Percentiles rank a stretch among this genome's conserved stretches.
phyloP scores from a whole-genome alignment of 2,888 invertebrate species.

The Linyphia triangularis region DNA sequence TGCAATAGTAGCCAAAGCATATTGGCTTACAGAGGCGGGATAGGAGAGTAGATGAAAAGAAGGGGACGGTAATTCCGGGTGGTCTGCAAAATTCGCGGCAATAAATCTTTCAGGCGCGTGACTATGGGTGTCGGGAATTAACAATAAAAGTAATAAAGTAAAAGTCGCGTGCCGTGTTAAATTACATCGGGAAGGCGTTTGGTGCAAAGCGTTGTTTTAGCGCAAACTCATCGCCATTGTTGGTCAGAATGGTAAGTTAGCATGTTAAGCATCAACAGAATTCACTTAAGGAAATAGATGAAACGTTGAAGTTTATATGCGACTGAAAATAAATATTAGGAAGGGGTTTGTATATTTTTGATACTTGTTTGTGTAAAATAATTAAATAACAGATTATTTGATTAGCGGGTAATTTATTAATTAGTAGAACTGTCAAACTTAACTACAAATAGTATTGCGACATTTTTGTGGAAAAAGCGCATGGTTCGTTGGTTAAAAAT shows the following conservation, averaged over 20 bases:
- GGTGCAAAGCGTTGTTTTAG: background rate
- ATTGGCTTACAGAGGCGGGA: constrained; percentile 59
- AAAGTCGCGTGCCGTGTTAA: constrained; percentile 74
- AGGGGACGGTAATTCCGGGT: constrained; percentile 63
- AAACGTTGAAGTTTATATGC: too few species aligned
- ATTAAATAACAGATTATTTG: too few species aligned
- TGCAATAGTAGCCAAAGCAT: constrained; percentile 54
- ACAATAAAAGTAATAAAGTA: constrained; percentile 70
- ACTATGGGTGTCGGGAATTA: constrained; percentile 63
- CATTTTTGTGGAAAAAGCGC: too few species aligned
- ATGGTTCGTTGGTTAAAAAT: too few species aligned
- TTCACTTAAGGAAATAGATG: too few species aligned
- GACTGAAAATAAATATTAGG: too few species aligned
- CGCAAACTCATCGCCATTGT: constrained; percentile 11
- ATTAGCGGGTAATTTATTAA: too few species aligned
- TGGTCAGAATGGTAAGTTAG: background rate
- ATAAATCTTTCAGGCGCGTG: constrained; percentile 74
- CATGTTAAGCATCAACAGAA: too few species aligned
- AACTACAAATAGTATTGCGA: too few species aligned
- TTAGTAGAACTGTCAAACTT: too few species aligned
- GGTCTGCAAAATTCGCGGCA: constrained; percentile 58
- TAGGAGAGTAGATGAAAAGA: constrained; percentile 34
- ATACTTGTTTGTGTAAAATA: too few species aligned
- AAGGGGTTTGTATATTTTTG: too few species aligned
- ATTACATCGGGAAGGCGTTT: constrained; percentile 57